Conservation (phyloP, 2,797 vertebrate species). For the Cephalopachus bancanus region DNA sequence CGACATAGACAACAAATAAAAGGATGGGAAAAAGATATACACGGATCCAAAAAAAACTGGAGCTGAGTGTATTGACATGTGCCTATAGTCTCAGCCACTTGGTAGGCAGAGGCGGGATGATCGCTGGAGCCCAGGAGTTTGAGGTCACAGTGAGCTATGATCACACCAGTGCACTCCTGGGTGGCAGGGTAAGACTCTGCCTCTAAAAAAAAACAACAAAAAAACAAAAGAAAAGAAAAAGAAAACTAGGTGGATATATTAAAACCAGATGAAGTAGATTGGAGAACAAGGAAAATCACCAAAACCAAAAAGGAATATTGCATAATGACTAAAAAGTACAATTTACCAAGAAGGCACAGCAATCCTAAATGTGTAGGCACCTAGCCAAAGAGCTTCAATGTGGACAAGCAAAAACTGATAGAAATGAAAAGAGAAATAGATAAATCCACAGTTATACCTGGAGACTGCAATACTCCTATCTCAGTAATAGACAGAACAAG, state of each 20-base stretch:
- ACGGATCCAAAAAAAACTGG: background rate
- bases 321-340: conserved; percentile 2
- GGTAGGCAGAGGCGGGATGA: too few species aligned
- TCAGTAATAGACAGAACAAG: background rate
- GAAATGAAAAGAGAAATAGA: background rate
- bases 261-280: background rate
- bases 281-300: background rate
- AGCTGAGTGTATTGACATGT: background rate
- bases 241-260: background rate
- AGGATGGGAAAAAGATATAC: background rate
- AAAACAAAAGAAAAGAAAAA: background rate
- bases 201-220: too few species aligned
- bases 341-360: background rate
- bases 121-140: too few species aligned
- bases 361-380: background rate
- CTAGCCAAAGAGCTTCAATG: conserved; percentile 12
- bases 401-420: background rate
- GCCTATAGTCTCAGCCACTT: too few species aligned
- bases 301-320: background rate
- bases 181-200: too few species aligned
- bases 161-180: too few species aligned
- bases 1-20: background rate
- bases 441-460: background rate
- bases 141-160: too few species aligned
- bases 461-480: background rate